These are phyloP conservation scores for Orthochromis indermauri DNA, from an alignment of 2,113 vertebrate genomes.

Conservation along the genomic window DNA sequence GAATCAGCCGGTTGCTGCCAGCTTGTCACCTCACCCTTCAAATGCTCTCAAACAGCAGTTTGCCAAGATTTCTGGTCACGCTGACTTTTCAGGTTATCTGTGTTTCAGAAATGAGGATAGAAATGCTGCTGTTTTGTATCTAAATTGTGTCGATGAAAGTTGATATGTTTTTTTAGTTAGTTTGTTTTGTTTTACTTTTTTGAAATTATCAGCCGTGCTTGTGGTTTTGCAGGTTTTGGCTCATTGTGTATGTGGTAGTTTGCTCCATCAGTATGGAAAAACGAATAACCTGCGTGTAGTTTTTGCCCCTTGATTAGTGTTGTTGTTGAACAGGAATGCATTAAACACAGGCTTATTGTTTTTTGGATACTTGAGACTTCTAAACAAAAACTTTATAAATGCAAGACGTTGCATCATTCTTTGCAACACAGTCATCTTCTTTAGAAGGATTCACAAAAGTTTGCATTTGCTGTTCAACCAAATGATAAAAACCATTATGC, in stretches of 20 bases:
- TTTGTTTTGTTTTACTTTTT: not conserved
- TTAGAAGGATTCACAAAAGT: not conserved
- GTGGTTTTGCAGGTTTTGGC: not conserved
- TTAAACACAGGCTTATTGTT: accelerated
- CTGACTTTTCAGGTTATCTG: not conserved
- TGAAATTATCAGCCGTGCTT: not conserved
- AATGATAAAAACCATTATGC: not conserved
- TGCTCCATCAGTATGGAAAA: accelerated
- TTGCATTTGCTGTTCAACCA: not conserved
- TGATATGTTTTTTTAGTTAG: accelerated
- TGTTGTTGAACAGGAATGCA: not conserved
- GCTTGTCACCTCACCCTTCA: not conserved
- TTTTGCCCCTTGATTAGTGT: not conserved
- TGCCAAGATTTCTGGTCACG: not conserved
- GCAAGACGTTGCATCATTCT: accelerated
- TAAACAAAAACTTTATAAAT: not conserved
- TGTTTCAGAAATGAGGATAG: not conserved
- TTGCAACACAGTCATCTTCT: not conserved
- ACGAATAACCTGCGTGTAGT: accelerated
- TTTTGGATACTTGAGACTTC: not conserved
- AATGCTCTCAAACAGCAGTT: not conserved
- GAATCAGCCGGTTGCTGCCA: accelerated
- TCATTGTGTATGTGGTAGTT: not conserved
- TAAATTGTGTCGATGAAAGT: accelerated
- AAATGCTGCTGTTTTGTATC: not conserved